These are phyloP conservation scores for Lanistes nyassanus DNA, from an alignment of 1,140 invertebrate genomes.

Conservation along the genomic window DNA sequence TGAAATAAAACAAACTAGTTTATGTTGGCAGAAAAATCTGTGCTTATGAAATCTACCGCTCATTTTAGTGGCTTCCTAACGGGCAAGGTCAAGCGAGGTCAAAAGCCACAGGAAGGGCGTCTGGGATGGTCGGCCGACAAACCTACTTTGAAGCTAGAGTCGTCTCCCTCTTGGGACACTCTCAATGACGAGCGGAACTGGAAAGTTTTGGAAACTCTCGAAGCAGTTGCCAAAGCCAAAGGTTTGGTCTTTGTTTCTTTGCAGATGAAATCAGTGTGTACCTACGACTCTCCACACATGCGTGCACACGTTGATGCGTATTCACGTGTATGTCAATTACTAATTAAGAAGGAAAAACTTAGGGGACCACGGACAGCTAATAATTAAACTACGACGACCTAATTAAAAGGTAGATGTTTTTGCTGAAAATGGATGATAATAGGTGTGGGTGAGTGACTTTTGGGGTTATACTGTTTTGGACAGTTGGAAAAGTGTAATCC, in stretches of 20 bases:
- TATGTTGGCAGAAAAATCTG: too few species aligned
- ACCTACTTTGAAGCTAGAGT: neutral
- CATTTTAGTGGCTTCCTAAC: slow-evolving; percentile 29
- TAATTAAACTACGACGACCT: neutral
- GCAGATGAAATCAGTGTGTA: too few species aligned
- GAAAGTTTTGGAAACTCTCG: slow-evolving; percentile 15
- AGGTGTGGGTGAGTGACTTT: neutral
- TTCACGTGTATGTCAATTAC: neutral
- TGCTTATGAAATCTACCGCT: too few species aligned
- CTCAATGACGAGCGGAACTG: slow-evolving; percentile 22
- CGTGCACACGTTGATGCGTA: too few species aligned
- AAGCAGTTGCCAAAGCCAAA: slow-evolving; percentile 10
- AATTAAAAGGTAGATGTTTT: neutral
- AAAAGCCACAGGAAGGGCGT: slow-evolving; percentile 24
- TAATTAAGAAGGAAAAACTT: neutral
- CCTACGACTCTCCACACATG: too few species aligned
- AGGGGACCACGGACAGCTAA: neutral
- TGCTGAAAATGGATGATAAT: neutral
- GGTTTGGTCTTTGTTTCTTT: slow-evolving; percentile 16
- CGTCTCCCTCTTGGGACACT: slow-evolving; percentile 11
- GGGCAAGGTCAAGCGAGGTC: slow-evolving; percentile 27
- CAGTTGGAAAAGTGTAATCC: neutral
- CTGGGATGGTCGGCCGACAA: slow-evolving; percentile 22
- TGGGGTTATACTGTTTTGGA: neutral
- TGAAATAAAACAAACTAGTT: too few species aligned